Base-by-base conservation (phyloP, 1,140 invertebrate species). In the Scaptomyza pallida region DNA sequence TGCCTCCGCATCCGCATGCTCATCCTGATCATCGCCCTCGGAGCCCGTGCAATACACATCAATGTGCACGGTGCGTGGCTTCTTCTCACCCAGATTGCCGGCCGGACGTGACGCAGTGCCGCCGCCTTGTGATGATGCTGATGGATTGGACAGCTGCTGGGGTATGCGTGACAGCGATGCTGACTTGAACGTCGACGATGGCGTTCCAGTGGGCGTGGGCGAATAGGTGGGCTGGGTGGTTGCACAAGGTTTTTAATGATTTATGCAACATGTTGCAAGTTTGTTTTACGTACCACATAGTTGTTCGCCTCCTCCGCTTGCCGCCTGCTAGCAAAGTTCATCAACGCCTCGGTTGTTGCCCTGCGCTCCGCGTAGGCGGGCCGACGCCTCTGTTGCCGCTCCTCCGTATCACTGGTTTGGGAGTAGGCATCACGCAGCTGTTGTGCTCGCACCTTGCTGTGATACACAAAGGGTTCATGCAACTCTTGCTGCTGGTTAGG, bases 1-100 rank as follows among this genome's bases (percentile, higher is more conserved):
- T 6, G 91, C 92, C 48, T 94, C 94, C 2, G 92, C 92, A 71
- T 95, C 95, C 0, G 94, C 92, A n/a, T 92, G 90, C 23, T 79
- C 52, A 64, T 92, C 92, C 13, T 37, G 33, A 4, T 92, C 92
- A 37, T 94, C 94, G n/a, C 93, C 92, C 68, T 95, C 95, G 2
- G 95, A 94, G 1, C 94, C 95, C 0, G 95, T 95, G 78, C 95
- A 96, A 72, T 96, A 96, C 3, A 96, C 95, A 90, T 96, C 95
- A 37, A 96, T 96, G 75, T 96, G 95, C 12, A 96, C 95, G 1
- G 95, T 96, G 51, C 95, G 92, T 2, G 94, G 94, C 74, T 95
- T 94, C 64, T 93, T 93, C 60, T 93, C 92, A 0, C 91, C 74
- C 61, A 91, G 79, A 26, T 78, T 89, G 9, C 68, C 23, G 9